These are phyloP conservation scores for Enteromius radiatus DNA, from an alignment of 2,797 vertebrate species.

Conservation along the genomic window DNA sequence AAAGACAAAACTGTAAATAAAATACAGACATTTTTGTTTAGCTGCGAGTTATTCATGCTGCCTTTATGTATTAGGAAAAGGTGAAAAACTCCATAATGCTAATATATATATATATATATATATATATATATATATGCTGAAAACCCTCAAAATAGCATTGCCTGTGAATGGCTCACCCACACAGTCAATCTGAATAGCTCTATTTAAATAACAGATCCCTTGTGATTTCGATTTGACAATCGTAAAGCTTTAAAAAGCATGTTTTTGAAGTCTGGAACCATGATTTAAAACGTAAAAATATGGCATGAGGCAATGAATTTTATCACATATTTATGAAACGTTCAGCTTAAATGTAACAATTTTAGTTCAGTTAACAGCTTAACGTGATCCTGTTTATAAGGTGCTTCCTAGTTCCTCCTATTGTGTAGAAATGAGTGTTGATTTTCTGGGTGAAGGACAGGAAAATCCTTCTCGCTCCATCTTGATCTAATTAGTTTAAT, in stretches of 20 bases:
- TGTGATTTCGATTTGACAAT: not conserved
- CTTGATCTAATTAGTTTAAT: conserved; percentile 32
- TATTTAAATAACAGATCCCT: not conserved
- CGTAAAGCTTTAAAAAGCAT: not conserved
- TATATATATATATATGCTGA: too few relatives aligned
- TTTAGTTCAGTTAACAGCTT: not conserved
- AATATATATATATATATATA: not conserved
- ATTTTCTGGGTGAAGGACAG: conserved; percentile 8
- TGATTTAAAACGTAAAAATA: not conserved
- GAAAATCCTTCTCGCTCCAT: not conserved
- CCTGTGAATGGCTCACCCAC: not conserved
- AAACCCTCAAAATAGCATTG: not conserved
- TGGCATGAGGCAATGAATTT: not conserved
- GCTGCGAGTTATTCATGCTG: not conserved
- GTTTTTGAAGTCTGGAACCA: not conserved
- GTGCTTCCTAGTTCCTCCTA: not conserved
- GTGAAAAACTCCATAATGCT: not conserved
- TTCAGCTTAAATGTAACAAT: not conserved
- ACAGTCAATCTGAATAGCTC: not conserved
- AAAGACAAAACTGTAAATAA: not conserved
- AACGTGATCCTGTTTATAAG: not conserved
- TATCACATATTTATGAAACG: not conserved
- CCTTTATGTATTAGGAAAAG: not conserved
- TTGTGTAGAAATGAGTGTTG: not conserved
- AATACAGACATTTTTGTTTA: not conserved